Conservation (phyloP, 2,888 invertebrate species). For the Clistopyga incitator region DNA sequence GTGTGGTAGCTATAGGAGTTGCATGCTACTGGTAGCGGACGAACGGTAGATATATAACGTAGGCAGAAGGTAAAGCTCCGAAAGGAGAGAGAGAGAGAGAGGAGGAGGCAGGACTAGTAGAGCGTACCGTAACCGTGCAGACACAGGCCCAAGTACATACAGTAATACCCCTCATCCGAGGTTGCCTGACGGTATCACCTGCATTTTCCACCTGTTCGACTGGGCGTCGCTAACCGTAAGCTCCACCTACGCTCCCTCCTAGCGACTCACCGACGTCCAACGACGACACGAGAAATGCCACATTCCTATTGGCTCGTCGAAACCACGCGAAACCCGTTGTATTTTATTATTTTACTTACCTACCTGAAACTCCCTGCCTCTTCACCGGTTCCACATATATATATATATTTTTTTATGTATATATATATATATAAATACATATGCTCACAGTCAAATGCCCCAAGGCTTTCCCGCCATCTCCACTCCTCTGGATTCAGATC, state of each 20-base stretch:
- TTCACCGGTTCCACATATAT: background rate
- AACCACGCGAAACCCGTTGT: conserved; percentile 76
- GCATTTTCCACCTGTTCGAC: conserved; percentile 82
- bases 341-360: conserved; percentile 82
- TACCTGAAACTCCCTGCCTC: conserved; percentile 52
- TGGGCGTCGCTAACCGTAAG: conserved; percentile 80
- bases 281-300: conserved; percentile 78
- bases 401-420: background rate
- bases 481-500: conserved; percentile 68
- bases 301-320: conserved; percentile 79
- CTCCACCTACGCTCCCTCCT: conserved; percentile 83
- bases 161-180: conserved; percentile 34
- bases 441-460: conserved; percentile 37
- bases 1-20: conserved; percentile 36
- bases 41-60: conserved; percentile 39
- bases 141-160: conserved; percentile 27
- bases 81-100: too few relatives aligned
- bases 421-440: conserved; percentile 20
- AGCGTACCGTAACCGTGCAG: conserved; percentile 32
- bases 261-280: conserved; percentile 79
- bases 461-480: conserved; percentile 66
- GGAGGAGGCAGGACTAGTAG: conserved; percentile 16
- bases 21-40: conserved; percentile 56
- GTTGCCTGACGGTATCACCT: conserved; percentile 75
- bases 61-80: conserved; percentile 46